phyloP scores from a whole-genome alignment of 2,888 invertebrate species.

The Polymixis flavicincta region DNA sequence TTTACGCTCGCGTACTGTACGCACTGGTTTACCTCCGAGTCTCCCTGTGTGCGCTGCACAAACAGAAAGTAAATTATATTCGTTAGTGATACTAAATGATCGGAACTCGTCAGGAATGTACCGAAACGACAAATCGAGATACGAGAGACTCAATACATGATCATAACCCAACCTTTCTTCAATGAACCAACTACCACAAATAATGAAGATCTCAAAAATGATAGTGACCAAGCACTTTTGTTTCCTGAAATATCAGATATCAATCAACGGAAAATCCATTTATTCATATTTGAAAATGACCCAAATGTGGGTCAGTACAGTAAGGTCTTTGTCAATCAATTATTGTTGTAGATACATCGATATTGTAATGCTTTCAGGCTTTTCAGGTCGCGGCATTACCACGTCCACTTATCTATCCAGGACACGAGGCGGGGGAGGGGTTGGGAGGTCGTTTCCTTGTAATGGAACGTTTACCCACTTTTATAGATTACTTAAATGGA shows the following conservation, averaged over 20 bases:
- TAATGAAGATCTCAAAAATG: slow-evolving; percentile 2
- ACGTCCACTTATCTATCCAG: slow-evolving; percentile 71
- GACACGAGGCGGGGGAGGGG: slow-evolving; percentile 57
- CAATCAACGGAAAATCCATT: slow-evolving; percentile 12
- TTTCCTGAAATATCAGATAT: slow-evolving; percentile 14
- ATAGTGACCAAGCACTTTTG: slow-evolving; percentile 1
- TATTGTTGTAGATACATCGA: slow-evolving; percentile 37
- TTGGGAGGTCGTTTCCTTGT: slow-evolving; percentile 63
- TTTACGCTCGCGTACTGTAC: background rate
- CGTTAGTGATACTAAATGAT: slow-evolving; percentile 23
- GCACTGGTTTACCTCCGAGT: slow-evolving; percentile 65
- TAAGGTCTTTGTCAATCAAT: slow-evolving; percentile 34
- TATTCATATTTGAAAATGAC: slow-evolving; percentile 27
- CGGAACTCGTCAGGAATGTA: background rate
- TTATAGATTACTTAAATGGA: slow-evolving; percentile 46
- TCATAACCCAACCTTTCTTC: background rate
- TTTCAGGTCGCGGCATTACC: slow-evolving; percentile 57
- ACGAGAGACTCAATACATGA: background rate
- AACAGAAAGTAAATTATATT: slow-evolving; percentile 53
- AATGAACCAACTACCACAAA: background rate
- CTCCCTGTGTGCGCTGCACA: slow-evolving; percentile 64
- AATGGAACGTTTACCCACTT: slow-evolving; percentile 55
- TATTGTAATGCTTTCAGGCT: slow-evolving; percentile 55
- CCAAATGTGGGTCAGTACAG: slow-evolving; percentile 54
- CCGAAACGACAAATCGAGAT: background rate